phyloP scores from a whole-genome alignment of 2,113 vertebrate genomes.

The Capra hircus region DNA sequence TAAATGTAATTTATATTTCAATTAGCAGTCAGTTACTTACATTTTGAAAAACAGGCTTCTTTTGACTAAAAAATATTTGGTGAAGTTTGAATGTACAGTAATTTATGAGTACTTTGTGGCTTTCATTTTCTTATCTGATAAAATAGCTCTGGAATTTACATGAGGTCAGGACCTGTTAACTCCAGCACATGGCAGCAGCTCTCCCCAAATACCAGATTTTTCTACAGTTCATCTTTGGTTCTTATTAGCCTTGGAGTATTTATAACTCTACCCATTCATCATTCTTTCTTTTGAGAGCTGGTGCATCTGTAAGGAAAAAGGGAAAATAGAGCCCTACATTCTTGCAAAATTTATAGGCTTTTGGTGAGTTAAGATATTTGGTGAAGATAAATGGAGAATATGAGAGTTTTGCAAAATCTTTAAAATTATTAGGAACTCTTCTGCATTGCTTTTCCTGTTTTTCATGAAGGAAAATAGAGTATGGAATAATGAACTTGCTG shows the following conservation, averaged over 20 bases:
- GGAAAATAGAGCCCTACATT: conserved; percentile 14
- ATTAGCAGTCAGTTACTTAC: not conserved
- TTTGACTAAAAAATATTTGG: not conserved
- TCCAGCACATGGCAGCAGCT: conserved; percentile 28
- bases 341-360: conserved; percentile 31
- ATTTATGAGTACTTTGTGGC: not conserved
- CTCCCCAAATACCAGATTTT: conserved; percentile 32
- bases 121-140: conserved; percentile 54
- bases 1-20: not conserved
- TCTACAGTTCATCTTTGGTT: conserved; percentile 59
- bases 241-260: conserved; percentile 49
- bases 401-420: conserved; percentile 17
- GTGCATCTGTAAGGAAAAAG: not conserved
- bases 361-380: conserved; percentile 10
- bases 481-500: not conserved
- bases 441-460: not conserved
- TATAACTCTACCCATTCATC: conserved; percentile 43
- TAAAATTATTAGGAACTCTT: not conserved
- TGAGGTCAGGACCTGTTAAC: conserved; percentile 15
- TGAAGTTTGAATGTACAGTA: conserved; percentile 1
- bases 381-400: conserved; percentile 8
- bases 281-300: conserved; percentile 27
- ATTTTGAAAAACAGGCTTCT: conserved; percentile 4
- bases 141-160: conserved; percentile 50
- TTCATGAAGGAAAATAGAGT: not conserved